These are phyloP conservation scores for Chelon auratus DNA, from an alignment of 2,797 vertebrate species.

Conservation along the genomic window DNA sequence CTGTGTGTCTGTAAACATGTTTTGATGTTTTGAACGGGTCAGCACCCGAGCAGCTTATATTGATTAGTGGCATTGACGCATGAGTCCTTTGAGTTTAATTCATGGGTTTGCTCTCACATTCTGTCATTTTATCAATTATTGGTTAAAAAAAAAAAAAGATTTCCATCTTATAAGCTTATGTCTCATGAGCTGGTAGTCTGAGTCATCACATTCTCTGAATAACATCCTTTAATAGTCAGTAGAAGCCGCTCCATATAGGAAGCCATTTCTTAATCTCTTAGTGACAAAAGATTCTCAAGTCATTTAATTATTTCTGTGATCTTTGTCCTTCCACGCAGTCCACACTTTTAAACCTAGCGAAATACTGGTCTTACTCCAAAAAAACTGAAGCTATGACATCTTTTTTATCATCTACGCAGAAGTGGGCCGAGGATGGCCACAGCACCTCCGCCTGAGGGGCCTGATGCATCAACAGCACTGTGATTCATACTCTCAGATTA, in stretches of 20 bases:
- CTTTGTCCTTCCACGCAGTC: slow-evolving; percentile 37
- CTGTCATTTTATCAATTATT: slow-evolving; percentile 11
- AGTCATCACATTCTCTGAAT: slow-evolving; percentile 62
- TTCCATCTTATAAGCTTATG: neutral
- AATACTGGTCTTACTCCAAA: neutral
- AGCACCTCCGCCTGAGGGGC: neutral
- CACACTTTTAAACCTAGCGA: slow-evolving; percentile 30
- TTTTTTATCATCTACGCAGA: slow-evolving; percentile 10
- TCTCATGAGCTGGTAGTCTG: slow-evolving; percentile 36
- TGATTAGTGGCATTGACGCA: neutral
- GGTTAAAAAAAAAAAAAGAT: slow-evolving; percentile 16
- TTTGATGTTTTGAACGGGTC: too few relatives aligned
- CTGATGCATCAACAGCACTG: too few relatives aligned
- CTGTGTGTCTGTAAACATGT: too few relatives aligned
- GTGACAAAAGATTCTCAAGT: slow-evolving; percentile 53
- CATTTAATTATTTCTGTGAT: slow-evolving; percentile 51
- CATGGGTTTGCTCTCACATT: neutral
- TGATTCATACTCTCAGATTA: too few relatives aligned
- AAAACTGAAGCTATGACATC: slow-evolving; percentile 6
- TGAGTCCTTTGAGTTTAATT: slow-evolving; percentile 12
- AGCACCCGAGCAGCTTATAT: neutral
- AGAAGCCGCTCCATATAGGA: slow-evolving; percentile 55
- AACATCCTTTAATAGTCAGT: slow-evolving; percentile 60
- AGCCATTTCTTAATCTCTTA: slow-evolving; percentile 61
- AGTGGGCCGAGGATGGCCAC: neutral